Evolutionary conservation across 1,140 invertebrate species (phyloP), one percentile per base, ranked within the genome.

Genomic region (Drosophila elegans): DNA sequence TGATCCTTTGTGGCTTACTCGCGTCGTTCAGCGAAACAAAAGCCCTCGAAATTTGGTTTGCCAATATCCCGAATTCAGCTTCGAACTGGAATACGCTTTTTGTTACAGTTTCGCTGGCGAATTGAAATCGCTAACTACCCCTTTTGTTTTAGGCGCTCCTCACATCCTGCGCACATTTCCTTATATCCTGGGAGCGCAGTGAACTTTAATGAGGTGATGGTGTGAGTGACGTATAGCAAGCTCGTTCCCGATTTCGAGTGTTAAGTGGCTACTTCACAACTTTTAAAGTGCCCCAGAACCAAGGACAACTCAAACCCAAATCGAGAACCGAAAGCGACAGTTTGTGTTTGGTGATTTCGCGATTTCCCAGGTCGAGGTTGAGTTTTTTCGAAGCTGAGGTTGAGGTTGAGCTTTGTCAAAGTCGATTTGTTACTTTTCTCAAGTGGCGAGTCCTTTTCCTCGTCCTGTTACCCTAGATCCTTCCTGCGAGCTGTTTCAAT

Each of bases 351-450:
- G n/a, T 42, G 64, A 68, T 27, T 67, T 52, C 34, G 55, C 74
- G 46, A 68, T 73, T 73, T 69, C 73, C 38, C 71, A 67, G 74
- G 44, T 66, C 42, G 72, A 41, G 51, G 25, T 42, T 46, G 29
- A 60, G 38, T 29, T 44, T 38, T 44, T 42, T 46, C 44, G 29
- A 60, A 29, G 21, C 38, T 38, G n/a, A 66, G 36, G 45, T 38
- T 45, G 61, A 64, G 42, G 44, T 29, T 53, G 36, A 83, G 82
- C 74, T 91, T 91, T 91, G 85, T 91, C 77, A 80, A 84, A 91
- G 90, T 91, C 90, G 90, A 91, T 91, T 91, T 91, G 90, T 91
- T 91, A 91, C 90, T 90, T 79, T 75, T 90, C 77, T 90, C 66
- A 61, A 91, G 90, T 88, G 75, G 53, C 60, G 66, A 45, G 63